Evolutionary conservation across 1,140 invertebrate species (phyloP).

Genomic region (Heterodera schachtii): DNA sequence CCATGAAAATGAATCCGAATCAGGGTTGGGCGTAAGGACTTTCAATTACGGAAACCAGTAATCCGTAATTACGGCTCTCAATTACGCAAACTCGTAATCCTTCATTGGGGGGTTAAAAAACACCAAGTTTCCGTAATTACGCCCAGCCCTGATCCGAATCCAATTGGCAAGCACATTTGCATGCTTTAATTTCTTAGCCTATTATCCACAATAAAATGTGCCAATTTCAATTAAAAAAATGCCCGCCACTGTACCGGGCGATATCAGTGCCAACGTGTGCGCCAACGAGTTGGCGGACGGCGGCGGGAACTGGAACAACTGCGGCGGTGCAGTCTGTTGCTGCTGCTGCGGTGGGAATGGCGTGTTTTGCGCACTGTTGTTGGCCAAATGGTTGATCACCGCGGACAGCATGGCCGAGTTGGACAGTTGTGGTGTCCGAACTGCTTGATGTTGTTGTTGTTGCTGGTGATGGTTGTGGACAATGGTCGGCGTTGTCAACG

Average conservation of each 20-base stretch:
- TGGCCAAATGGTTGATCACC: constrained; percentile 28
- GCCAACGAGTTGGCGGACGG: constrained; percentile 12
- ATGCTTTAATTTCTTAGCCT: not conserved
- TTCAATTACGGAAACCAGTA: too few species aligned
- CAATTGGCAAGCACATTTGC: too few species aligned
- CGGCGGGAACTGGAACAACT: constrained; percentile 25
- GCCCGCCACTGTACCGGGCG: constrained; percentile 5
- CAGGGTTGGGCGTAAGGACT: too few species aligned
- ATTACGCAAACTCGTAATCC: too few species aligned
- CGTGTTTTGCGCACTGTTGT: constrained; percentile 6
- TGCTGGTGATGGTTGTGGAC: too few species aligned
- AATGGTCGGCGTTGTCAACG: constrained; percentile 11
- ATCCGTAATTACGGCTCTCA: too few species aligned
- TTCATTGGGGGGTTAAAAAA: too few species aligned
- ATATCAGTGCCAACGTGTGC: constrained; percentile 24
- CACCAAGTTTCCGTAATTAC: too few species aligned
- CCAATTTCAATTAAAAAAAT: not conserved
- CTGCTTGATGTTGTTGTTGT: not conserved
- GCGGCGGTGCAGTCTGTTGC: not conserved
- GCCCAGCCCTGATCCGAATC: too few species aligned
- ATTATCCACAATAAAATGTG: not conserved
- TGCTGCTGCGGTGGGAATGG: constrained; percentile 25
- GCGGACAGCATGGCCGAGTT: constrained; percentile 26
- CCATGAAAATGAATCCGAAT: not conserved
- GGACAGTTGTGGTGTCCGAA: constrained; percentile 20